Evolutionary conservation across 2,113 vertebrate genomes (phyloP).

Genomic region (Hymenochirus boettgeri): DNA sequence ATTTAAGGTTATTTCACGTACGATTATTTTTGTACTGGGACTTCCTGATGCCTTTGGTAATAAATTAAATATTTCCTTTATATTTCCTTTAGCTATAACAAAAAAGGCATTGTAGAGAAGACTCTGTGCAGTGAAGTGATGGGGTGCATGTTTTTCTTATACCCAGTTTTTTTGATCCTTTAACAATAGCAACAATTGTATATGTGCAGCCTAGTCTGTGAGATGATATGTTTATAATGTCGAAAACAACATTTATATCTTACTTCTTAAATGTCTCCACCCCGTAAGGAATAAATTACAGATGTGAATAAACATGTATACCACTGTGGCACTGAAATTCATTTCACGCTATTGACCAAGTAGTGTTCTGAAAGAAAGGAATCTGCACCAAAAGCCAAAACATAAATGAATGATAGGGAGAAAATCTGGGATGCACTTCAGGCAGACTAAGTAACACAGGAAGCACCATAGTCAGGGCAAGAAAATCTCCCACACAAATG

Average conservation of each 20-base stretch:
- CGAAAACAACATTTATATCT: constrained; percentile 38
- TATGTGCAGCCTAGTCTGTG: constrained; percentile 5
- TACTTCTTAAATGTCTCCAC: constrained; percentile 32
- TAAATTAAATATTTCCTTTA: constrained; percentile 15
- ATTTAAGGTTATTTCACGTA: background rate
- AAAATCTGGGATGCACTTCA: constrained; percentile 38
- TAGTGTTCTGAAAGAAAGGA: constrained; percentile 33
- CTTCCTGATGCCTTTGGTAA: background rate
- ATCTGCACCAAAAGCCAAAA: constrained; percentile 32
- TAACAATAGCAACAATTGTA: constrained; percentile 26
- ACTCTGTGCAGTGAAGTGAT: constrained; percentile 10
- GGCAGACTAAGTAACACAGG: constrained; percentile 41
- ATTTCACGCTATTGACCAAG: constrained; percentile 37
- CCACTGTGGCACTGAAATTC: constrained; percentile 34
- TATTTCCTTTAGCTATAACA: no score
- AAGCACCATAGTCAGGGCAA: constrained; percentile 38
- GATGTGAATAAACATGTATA: constrained; percentile 42
- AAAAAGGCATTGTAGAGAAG: no score
- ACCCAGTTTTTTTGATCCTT: constrained; percentile 24
- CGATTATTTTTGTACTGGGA: background rate
- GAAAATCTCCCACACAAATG: constrained; percentile 31
- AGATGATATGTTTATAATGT: constrained; percentile 23
- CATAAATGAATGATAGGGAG: constrained; percentile 32
- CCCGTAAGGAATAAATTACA: constrained; percentile 43
- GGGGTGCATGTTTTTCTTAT: constrained; percentile 9